phyloP scores from a whole-genome alignment of 2,797 vertebrate genomes.

The Paratrypauchen microcephalus region DNA sequence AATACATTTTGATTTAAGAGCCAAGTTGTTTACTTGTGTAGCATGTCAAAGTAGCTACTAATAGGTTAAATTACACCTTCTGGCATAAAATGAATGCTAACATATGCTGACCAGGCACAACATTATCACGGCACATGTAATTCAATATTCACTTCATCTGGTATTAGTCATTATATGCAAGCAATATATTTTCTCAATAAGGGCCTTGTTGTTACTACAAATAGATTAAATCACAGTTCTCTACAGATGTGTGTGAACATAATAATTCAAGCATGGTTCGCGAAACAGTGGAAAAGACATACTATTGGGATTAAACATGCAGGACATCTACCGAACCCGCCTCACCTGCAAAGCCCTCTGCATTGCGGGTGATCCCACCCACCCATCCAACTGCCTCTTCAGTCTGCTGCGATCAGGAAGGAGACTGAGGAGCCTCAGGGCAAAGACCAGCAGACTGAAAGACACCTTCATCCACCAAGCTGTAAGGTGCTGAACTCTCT shows the following conservation, averaged over 20 bases:
- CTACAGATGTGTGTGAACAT: background rate
- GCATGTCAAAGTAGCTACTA: slow-evolving; percentile 32
- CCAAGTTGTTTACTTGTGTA: slow-evolving; percentile 46
- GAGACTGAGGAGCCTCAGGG: no score
- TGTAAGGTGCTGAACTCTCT: no score
- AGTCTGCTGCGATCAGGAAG: no score
- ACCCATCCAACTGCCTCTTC: no score
- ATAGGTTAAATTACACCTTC: slow-evolving; percentile 30
- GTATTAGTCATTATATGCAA: background rate
- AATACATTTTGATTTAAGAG: slow-evolving; percentile 55
- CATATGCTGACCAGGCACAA: slow-evolving; percentile 7
- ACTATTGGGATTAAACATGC: background rate
- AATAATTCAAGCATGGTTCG: background rate
- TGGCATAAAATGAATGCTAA: slow-evolving; percentile 25
- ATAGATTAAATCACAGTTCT: background rate
- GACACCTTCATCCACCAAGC: no score
- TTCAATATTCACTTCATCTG: background rate
- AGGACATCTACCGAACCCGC: no score
- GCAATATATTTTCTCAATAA: background rate
- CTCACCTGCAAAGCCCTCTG: no score
- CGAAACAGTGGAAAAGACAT: background rate
- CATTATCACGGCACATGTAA: background rate
- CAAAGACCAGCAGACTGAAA: no score
- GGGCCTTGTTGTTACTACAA: background rate
- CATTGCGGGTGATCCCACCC: no score